Conservation (phyloP, 2,888 invertebrate species). For the Drosophila ustulata region DNA sequence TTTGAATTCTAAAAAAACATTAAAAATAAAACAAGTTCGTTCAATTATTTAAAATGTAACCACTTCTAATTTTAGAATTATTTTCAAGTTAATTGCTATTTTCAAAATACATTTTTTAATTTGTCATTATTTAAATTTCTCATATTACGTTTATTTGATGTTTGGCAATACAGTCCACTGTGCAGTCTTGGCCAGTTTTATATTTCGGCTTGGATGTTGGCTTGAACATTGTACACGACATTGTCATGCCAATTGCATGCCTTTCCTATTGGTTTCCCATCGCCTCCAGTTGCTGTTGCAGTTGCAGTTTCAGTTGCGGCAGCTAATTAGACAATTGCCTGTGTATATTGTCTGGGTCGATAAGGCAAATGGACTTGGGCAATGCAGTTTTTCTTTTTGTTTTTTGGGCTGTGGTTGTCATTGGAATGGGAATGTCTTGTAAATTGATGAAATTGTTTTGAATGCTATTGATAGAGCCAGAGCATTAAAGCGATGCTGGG, state of each 20-base stretch:
- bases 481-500: slow-evolving; percentile 8
- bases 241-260: slow-evolving; percentile 73
- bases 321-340: slow-evolving; percentile 72
- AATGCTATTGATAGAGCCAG: slow-evolving; percentile 14
- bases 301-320: slow-evolving; percentile 33
- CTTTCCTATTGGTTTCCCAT: slow-evolving; percentile 55
- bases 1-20: too few species aligned
- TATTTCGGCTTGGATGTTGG: slow-evolving; percentile 54
- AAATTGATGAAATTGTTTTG: slow-evolving; percentile 60
- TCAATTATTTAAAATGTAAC: too few species aligned
- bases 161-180: slow-evolving; percentile 8
- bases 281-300: slow-evolving; percentile 32
- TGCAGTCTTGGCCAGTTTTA: slow-evolving; percentile 5
- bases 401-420: slow-evolving; percentile 11
- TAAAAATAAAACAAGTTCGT: too few species aligned
- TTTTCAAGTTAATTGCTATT: too few species aligned
- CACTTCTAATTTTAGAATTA: too few species aligned
- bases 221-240: slow-evolving; percentile 58
- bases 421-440: slow-evolving; percentile 49
- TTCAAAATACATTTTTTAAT: too few species aligned
- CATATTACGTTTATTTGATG: too few species aligned
- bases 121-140: too few species aligned
- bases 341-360: slow-evolving; percentile 42
- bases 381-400: slow-evolving; percentile 16
- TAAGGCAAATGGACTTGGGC: slow-evolving; percentile 56